phyloP scores from a whole-genome alignment of 2,113 vertebrate species.

The Neolamprologus tretocephalus region DNA sequence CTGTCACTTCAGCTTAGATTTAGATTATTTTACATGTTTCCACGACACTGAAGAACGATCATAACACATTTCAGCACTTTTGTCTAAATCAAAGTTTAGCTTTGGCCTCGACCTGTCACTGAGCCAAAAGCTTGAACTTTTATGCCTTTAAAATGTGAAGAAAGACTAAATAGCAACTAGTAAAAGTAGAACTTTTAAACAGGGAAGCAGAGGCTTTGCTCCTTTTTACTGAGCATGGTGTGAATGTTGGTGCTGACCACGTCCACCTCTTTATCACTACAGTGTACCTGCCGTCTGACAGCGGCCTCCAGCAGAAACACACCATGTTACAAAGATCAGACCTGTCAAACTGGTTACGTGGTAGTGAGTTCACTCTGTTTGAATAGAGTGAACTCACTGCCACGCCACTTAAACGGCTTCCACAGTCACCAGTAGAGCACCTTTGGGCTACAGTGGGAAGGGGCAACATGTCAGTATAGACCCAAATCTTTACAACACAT shows the following conservation, averaged over 20 bases:
- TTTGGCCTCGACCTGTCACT: background rate
- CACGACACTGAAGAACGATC: background rate
- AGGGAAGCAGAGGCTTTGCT: background rate
- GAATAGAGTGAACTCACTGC: background rate
- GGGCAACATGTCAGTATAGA: background rate
- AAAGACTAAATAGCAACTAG: background rate
- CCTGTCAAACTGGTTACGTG: background rate
- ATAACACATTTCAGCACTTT: background rate
- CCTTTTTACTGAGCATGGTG: background rate
- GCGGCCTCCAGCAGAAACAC: background rate
- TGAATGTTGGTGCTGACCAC: background rate
- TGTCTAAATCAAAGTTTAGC: background rate
- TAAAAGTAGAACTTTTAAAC: background rate
- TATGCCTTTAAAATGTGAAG: background rate
- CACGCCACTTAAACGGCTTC: fast-evolving
- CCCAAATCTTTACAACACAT: background rate
- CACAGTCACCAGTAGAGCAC: background rate
- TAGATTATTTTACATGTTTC: background rate
- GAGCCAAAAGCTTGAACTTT: background rate
- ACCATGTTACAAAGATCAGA: background rate
- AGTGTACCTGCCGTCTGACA: background rate
- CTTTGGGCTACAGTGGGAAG: background rate
- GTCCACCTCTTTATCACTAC: background rate
- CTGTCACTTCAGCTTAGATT: background rate
- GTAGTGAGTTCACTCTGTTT: background rate